Evolutionary conservation across 92 coral and sea anemone species (phyloP).

Genomic region (Siderastrea radians): DNA sequence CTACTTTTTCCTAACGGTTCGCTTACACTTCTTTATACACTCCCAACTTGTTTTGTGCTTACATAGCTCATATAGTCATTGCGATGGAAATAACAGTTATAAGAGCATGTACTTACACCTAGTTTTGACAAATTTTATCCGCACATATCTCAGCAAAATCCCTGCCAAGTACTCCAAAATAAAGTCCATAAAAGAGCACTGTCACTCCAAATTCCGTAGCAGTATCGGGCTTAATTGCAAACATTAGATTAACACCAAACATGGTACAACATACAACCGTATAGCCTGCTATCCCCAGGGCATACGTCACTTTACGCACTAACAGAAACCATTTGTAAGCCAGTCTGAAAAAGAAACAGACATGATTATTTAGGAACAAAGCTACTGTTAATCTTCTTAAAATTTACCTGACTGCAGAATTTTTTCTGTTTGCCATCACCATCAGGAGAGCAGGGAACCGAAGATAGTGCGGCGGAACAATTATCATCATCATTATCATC

Average conservation of each 20-base stretch:
- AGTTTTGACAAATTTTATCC: slow-evolving; percentile 97
- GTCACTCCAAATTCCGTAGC: slow-evolving; percentile 96
- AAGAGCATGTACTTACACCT: slow-evolving; percentile 81
- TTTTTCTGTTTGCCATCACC: no score
- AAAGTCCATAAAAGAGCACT: slow-evolving; percentile 93
- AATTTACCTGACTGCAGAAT: no score
- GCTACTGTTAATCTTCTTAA: no score
- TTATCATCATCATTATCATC: no score
- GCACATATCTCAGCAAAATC: slow-evolving; percentile 99
- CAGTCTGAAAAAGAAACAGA: slow-evolving; percentile 70
- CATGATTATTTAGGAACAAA: neutral
- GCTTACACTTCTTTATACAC: no score
- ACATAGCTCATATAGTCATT: no score
- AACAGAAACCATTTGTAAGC: slow-evolving; percentile 97
- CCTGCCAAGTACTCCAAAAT: slow-evolving; percentile 98
- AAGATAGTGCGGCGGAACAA: no score
- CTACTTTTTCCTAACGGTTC: no score
- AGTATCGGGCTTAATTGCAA: slow-evolving; percentile 87
- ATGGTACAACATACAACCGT: slow-evolving; percentile 88
- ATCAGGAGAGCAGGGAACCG: no score
- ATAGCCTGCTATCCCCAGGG: slow-evolving; percentile 92
- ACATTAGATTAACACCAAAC: slow-evolving; percentile 92
- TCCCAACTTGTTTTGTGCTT: no score
- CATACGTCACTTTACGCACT: slow-evolving; percentile 93
- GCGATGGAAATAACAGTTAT: neutral